Conservation (phyloP, 2,113 vertebrate genomes). For the Phodopus roborovskii region DNA sequence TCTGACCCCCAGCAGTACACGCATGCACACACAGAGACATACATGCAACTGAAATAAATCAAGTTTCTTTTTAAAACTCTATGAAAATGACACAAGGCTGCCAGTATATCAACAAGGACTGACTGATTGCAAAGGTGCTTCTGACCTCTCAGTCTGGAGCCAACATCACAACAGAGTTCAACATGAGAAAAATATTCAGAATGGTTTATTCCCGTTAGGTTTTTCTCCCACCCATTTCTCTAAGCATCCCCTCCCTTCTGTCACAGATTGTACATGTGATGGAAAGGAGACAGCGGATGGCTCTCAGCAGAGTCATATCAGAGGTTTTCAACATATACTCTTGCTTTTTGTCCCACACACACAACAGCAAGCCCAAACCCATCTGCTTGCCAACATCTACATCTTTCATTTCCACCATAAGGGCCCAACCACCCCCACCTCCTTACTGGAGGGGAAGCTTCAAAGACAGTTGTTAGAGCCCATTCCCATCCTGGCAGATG, state of each 20-base stretch:
- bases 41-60: background rate
- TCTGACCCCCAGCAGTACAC: background rate
- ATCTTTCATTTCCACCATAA: conserved; percentile 74
- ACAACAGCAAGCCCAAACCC: conserved; percentile 78
- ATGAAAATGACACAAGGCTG: conserved; percentile 20
- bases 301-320: conserved; percentile 49
- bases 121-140: conserved; percentile 28
- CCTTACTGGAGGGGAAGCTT: conserved; percentile 82
- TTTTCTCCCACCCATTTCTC: background rate
- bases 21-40: background rate
- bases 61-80: background rate
- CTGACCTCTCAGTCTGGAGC: conserved; percentile 75
- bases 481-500: conserved; percentile 86
- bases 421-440: conserved; percentile 24
- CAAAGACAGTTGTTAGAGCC: conserved; percentile 86
- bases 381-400: conserved; percentile 73
- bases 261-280: background rate
- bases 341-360: conserved; percentile 77
- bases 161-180: conserved; percentile 74
- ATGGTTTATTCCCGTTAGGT: background rate
- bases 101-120: conserved; percentile 66
- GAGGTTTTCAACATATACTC: conserved; percentile 72
- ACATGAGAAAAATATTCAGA: conserved; percentile 69
- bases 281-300: conserved; percentile 43
- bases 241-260: background rate